Evolutionary conservation across 2,888 invertebrate species (phyloP), one percentile per base, ranked within the genome.

Genomic region (Laspeyria flexula): DNA sequence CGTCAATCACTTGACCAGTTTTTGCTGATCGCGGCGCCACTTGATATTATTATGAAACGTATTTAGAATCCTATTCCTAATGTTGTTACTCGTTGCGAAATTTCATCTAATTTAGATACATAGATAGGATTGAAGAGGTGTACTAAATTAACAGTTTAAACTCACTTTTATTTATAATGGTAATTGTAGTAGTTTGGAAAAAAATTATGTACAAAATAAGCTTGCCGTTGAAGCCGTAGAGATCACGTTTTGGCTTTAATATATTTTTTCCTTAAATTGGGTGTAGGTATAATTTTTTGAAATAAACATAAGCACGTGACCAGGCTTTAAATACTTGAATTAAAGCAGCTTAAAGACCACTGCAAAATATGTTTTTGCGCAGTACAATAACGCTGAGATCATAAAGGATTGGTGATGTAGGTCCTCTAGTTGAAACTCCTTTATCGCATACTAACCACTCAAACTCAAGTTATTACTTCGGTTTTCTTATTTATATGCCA

Each of bases 21-120:
- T 84, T 79, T 77, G 67, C 68, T 55, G 65, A 55, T 59, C 46
- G 51, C 66, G 78, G 79, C 81, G 84, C 81, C 83, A 77, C 71
- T 73, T 70, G 69, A 73, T 76, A 73, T 71, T 60, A 66, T 69
- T 60, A 58, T 65, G 57, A 65, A 72, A 73, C 62, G 21, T 39
- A 55, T 52, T 59, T 47, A 45, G 29, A 48, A 42, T 29, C 16
- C 55, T 63, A 49, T 54, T 48, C 61, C 65, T 55, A 58, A 51
- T 61, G 47, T 55, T 59, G 51, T 48, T 30, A 35, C 3, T 49
- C 50, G 49, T 57, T 43, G 46, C 46, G 18, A 45, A 50, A 52
- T 53, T 46, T 58, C 16, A 15, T 27, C 27, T 40, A 41, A 55
- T 35, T 55, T 41, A 18, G 27, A 60, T 16, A 3, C 5, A 18